Evolutionary conservation across 2,797 vertebrate genomes (phyloP).

Genomic region (Macropus fuliginosus): DNA sequence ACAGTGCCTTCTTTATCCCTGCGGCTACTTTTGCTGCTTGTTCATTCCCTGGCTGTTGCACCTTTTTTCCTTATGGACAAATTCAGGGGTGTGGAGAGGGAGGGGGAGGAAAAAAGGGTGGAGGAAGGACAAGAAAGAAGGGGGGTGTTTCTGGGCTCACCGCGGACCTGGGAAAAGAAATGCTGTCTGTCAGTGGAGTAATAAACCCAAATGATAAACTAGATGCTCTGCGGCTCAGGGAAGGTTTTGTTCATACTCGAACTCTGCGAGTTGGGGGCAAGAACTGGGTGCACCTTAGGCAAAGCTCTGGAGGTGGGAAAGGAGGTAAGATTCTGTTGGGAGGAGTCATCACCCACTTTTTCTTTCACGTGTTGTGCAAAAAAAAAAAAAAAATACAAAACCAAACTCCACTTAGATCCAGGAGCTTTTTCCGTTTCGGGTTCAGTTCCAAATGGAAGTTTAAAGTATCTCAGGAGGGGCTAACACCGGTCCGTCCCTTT

Average conservation of each 20-base stretch:
- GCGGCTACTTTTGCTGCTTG: slow-evolving; percentile 69
- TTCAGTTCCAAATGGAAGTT: slow-evolving; percentile 10
- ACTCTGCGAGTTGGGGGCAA: slow-evolving; percentile 15
- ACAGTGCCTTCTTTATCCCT: slow-evolving; percentile 86
- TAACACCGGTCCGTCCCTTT: not conserved
- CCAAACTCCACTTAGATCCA: not conserved
- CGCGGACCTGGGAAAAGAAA: slow-evolving; percentile 32
- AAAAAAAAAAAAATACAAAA: not conserved
- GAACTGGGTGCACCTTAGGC: slow-evolving; percentile 31
- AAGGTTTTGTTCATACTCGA: slow-evolving; percentile 40
- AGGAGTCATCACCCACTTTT: slow-evolving; percentile 18
- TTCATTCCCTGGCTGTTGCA: slow-evolving; percentile 79
- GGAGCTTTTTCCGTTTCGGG: not conserved
- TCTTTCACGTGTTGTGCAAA: not conserved
- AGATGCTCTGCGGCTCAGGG: slow-evolving; percentile 52
- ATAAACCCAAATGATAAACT: slow-evolving; percentile 61
- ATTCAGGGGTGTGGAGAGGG: slow-evolving; percentile 49
- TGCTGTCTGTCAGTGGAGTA: slow-evolving; percentile 52
- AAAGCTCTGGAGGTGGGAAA: not conserved
- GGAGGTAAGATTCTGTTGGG: not conserved
- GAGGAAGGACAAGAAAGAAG: slow-evolving; percentile 22
- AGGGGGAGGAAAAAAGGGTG: slow-evolving; percentile 10
- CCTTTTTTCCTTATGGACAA: slow-evolving; percentile 76
- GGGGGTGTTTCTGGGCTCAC: not conserved
- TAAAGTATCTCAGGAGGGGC: not conserved